phyloP scores from a whole-genome alignment of 2,113 vertebrate species.

The Ancistrus triradiatus region DNA sequence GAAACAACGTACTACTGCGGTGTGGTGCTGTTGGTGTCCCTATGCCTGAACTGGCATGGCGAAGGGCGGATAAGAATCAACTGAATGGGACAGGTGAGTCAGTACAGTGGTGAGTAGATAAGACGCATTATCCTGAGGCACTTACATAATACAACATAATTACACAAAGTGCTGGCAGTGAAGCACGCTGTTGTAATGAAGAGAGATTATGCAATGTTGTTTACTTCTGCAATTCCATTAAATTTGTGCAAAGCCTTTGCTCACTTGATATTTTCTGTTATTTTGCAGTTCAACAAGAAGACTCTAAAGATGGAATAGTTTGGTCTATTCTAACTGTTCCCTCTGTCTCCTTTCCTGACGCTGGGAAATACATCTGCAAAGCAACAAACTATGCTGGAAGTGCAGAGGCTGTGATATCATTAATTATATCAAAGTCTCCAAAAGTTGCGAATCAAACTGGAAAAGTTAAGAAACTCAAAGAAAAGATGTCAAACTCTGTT shows the following conservation, averaged over 20 bases:
- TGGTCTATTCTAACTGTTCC: conserved; percentile 88
- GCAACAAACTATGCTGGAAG: conserved; percentile 87
- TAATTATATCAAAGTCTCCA: conserved; percentile 78
- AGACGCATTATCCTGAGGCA: conserved; percentile 43
- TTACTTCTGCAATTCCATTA: no score
- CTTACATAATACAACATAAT: conserved; percentile 47
- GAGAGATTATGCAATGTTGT: conserved; percentile 49
- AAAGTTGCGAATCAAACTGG: conserved; percentile 64
- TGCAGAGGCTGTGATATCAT: conserved; percentile 81
- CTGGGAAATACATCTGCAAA: conserved; percentile 92
- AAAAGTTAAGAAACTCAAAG: conserved; percentile 60
- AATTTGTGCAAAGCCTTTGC: no score
- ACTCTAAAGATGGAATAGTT: conserved; percentile 84
- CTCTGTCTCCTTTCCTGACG: conserved; percentile 79
- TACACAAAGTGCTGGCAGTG: conserved; percentile 48
- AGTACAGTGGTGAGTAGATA: neutral
- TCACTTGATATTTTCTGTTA: conserved; percentile 22
- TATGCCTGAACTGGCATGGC: conserved; percentile 87
- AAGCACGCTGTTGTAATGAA: conserved; percentile 10
- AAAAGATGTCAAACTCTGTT: conserved; percentile 56
- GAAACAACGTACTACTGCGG: conserved; percentile 83
- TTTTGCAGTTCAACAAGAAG: conserved; percentile 82
- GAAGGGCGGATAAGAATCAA: conserved; percentile 71
- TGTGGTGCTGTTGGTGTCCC: conserved; percentile 89
- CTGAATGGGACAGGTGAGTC: conserved; percentile 85